Conservation (phyloP, 2,113 vertebrate genomes). For the Campylomormyrus numenius region DNA sequence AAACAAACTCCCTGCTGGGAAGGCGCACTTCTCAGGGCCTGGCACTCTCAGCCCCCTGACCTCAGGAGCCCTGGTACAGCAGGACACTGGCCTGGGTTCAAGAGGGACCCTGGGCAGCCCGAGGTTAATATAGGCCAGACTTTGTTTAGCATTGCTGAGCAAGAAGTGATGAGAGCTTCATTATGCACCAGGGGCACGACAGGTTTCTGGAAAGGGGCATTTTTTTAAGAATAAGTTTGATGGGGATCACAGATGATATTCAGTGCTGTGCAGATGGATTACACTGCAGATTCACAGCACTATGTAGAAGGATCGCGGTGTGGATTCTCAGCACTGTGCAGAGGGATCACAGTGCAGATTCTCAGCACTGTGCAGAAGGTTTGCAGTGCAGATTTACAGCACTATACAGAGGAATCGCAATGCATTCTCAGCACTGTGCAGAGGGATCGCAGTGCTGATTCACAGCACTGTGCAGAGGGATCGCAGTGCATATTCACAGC, state of each 20-base stretch:
- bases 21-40: constrained; percentile 40
- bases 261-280: not conserved
- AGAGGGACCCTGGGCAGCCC: not conserved
- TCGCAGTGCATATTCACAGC: not conserved
- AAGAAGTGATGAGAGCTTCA: not conserved
- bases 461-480: not conserved
- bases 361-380: not conserved
- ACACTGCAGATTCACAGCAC: not conserved
- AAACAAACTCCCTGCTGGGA: constrained; percentile 24
- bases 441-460: not conserved
- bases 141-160: not conserved
- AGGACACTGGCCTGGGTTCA: not conserved
- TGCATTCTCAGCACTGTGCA: not conserved
- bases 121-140: constrained; percentile 44
- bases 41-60: constrained; percentile 37
- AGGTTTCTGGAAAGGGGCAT: not conserved
- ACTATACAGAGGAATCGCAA: too few species aligned
- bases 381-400: not conserved
- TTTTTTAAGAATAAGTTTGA: not conserved
- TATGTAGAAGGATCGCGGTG: not conserved
- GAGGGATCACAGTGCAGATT: not conserved
- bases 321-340: not conserved
- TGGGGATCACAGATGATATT: not conserved
- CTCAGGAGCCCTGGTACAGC: not conserved
- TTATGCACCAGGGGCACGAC: not conserved